phyloP scores from a whole-genome alignment of 2,888 invertebrate species.

The Dynastes grantii region DNA sequence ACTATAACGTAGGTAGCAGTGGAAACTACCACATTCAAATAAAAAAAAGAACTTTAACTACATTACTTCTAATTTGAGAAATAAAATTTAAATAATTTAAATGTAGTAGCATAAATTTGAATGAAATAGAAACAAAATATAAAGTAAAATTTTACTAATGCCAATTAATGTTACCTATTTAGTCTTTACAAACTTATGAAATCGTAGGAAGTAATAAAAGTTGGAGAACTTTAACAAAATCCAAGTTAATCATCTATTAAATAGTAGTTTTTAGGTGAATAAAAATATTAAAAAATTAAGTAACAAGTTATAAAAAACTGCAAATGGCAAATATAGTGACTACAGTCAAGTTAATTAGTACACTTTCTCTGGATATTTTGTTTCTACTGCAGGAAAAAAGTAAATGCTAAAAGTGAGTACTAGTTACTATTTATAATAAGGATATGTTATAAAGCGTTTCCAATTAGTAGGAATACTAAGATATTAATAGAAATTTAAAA shows the following conservation, averaged over 20 bases:
- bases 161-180: conserved; percentile 5
- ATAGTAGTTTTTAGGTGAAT: too few relatives aligned
- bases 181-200: too few relatives aligned
- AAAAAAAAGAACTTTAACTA: conserved; percentile 36
- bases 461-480: conserved; percentile 42
- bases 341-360: too few relatives aligned
- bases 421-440: conserved; percentile 31
- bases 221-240: too few relatives aligned
- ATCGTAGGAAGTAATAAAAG: too few relatives aligned
- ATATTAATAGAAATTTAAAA: conserved; percentile 26
- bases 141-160: neutral
- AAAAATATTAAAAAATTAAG: too few relatives aligned
- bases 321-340: too few relatives aligned
- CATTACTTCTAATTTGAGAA: conserved; percentile 24
- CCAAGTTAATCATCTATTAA: too few relatives aligned
- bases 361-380: neutral
- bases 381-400: neutral
- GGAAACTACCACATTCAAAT: conserved; percentile 47
- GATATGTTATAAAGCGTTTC: conserved; percentile 43
- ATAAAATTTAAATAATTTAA: conserved; percentile 27
- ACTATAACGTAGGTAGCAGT: conserved; percentile 15
- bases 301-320: too few relatives aligned
- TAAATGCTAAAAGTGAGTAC: conserved; percentile 20
- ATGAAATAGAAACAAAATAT: conserved; percentile 42
- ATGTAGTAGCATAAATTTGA: conserved; percentile 42